Evolutionary conservation across 2,797 vertebrate species (phyloP), one percentile per base, ranked within the genome.

Genomic region (Crypturellus tataupa): DNA sequence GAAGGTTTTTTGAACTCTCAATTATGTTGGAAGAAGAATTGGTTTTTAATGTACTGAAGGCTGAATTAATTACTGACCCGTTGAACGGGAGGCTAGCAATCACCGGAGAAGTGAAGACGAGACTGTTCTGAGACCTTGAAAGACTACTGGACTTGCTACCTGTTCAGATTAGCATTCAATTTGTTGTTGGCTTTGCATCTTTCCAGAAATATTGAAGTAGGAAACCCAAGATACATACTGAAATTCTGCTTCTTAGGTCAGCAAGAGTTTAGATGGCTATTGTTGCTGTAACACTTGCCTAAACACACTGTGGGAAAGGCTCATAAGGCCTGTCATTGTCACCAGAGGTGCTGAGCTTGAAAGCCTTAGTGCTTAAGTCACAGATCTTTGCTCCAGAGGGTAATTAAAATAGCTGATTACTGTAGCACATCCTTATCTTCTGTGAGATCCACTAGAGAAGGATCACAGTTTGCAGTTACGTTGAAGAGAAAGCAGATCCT

Each of bases 131-230:
- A 91, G 70, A 88, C 73, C 75, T 88, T 94, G 91, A 94, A 91
- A 88, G 70, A 93, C 77, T 94, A 86, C 77, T 91, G 73, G 77
- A 91, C 95, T 94, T 94, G 90, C 88, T 96, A 90, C 90, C 93
- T 88, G 69, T 84, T 95, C 85, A 80, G 58, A 71, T 94, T 89
- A 89, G 72, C 2, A 1, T 91, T 94, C 85, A 80, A 49, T 91
- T 96, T 94, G 90, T 91, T 88, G 80, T 88, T 88, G 78, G 91
- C 91, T 80, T 93, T 86, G 24, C 73, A 86, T 60, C 93, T 94
- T 95, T 94, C 93, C 51, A 90, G 85, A 91, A 93, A 51, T 67
- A 58, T 3, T 46, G 77, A 77, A 81, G 83, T 47, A 94, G 87
- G 88, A 92, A 96, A 86, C 77, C 94, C 53, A 81, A 47, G 83